Base-by-base conservation (phyloP, 1,140 invertebrate species). In the Glomeris maerens region DNA sequence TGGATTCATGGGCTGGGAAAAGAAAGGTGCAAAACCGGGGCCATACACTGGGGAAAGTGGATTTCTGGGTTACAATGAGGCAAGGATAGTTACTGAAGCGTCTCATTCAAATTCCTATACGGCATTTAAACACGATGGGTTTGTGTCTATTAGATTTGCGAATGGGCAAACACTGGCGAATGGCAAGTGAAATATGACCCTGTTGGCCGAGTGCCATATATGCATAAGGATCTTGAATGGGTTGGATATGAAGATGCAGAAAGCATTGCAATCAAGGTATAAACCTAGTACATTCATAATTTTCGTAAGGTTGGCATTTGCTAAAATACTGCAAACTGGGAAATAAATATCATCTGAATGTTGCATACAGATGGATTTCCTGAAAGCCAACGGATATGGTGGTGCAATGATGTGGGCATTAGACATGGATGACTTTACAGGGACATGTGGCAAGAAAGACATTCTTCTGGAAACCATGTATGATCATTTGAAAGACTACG, bases 1-100 rank as follows among this genome's bases (percentile, higher is more conserved):
- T 36, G 84, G 85, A 54, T 10, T 84, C 53, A 85, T 88, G 54
- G 84, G 86, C 60, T 67, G 66, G 54, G 61, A 62, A 5, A 42
- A 48, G 14, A 84, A 82, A 1, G 86, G 87, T 28, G 88, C 89
- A 0, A 72, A 72, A 2, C 78, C 86, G 0, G 89, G 87, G 1
- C 78, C 80, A 1, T 86, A 79, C 53, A 92, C 88, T 0, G 69
- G 77, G 61, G 80, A 85, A 41, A 79, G 79, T 17, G 89, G 89
- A 23, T 89, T 91, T 61, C 71, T 91, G 21, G 77, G 88, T 1
- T 95, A 91, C 58, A 90, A 90, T 61, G 87, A 93, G 73, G 78
- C 81, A 3, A 14, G 14, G 25, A 44, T 21, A 50, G 27, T 10
- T 22, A 42, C 7, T 26, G 14, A 22, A 23, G n/a, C 25, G 5